Base-by-base conservation (phyloP, 1,140 invertebrate species). In the Drosophila nigrodunni region DNA sequence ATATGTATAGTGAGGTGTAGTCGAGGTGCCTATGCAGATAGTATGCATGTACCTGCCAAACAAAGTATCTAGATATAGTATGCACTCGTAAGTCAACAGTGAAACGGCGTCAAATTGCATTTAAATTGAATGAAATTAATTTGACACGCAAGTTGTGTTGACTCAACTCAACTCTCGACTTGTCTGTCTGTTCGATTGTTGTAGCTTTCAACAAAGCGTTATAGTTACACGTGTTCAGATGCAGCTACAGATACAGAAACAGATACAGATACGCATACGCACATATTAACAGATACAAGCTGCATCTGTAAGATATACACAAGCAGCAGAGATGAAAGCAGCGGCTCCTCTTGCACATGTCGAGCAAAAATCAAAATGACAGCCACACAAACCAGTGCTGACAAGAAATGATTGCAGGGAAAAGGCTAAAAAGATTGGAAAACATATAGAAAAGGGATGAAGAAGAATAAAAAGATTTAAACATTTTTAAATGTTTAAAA, bases 111-210 rank as follows among this genome's bases (percentile, higher is more conserved):
- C 82, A 87, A 87, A 87, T 87, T 87, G 83, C 83, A 87, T 87
- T 88, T 88, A 87, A 87, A 87, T 88, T 87, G 73, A 82, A 87
- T 87, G 76, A 88, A 88, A 87, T 88, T 87, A 87, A 88, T 88
- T 87, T 87, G 82, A 87, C 82, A 88, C 79, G 80, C 71, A 82
- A 87, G 82, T 76, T 82, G 79, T 70, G 83, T 74, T 86, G 77
- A 83, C 77, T 77, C 67, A 52, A 62, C 52, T 39, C 52, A 39
- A 55, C 54, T 59, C 10, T 60, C 39, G 57, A 35, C 46, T 49
- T 37, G 39, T 44, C 39, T 44, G 58, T 61, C 18, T 66, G 44
- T 13, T 15, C 46, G 54, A 54, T 68, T 74, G 71, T 55, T 68
- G 57, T 47, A 69, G 73, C 73, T 85, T 85, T 83, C 80, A 80